Evolutionary conservation across 2,113 vertebrate species (phyloP).

Genomic region (Sapayoa aenigma): DNA sequence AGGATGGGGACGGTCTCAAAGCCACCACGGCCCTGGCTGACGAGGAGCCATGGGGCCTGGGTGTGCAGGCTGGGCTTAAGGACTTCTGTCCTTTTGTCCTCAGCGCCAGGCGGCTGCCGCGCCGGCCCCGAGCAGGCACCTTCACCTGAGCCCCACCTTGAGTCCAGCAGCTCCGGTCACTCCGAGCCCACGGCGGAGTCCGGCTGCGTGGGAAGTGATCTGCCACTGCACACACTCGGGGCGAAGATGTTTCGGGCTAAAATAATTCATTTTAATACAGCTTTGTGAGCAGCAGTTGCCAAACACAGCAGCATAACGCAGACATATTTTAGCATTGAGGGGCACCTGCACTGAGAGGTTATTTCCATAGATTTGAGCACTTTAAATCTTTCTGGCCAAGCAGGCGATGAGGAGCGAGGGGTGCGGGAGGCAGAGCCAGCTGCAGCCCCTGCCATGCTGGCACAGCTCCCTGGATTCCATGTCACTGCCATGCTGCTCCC

Average conservation of each 20-base stretch:
- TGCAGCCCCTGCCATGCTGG: neutral
- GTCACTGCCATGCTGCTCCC: neutral
- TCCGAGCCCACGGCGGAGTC: neutral
- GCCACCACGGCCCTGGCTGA: neutral
- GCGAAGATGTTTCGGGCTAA: neutral
- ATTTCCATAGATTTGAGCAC: neutral
- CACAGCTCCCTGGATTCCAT: neutral
- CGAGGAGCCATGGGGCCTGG: neutral
- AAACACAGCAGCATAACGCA: neutral
- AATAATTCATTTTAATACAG: constrained; percentile 12
- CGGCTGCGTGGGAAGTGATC: neutral
- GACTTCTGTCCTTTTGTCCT: constrained; percentile 15
- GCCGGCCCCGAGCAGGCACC: too few species aligned
- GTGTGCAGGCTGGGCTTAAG: neutral
- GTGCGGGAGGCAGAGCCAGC: neutral
- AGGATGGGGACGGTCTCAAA: neutral
- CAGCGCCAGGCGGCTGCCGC: accelerated
- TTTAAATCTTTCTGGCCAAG: neutral
- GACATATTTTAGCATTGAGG: neutral
- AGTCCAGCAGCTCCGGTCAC: neutral
- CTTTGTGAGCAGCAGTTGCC: neutral
- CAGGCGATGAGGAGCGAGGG: neutral
- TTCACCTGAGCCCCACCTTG: accelerated
- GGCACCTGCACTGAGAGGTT: neutral
- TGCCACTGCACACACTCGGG: neutral